Base-by-base conservation (phyloP, 2,797 vertebrate genomes). In the Propithecus perrieri region DNA sequence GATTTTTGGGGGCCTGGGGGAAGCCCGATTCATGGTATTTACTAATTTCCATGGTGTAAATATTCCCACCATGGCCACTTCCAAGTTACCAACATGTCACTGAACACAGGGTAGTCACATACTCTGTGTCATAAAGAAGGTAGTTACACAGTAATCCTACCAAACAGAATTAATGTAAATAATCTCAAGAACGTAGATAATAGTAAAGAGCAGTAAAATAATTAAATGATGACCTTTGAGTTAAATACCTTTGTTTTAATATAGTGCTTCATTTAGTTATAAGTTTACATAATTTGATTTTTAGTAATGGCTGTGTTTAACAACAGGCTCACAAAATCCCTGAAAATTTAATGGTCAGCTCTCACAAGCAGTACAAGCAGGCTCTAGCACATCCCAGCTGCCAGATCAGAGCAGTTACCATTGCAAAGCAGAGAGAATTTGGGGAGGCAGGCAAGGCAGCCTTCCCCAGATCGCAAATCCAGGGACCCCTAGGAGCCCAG, bases 181-280 rank as follows among this genome's bases (percentile, higher is more conserved):
- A 53, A 59, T n/a, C 79, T 79, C 41, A 38, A 43, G 57, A 61
- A 38, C 30, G 33, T 48, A 91, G 59, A 69, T 85, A 30, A 89
- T 48, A 93, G 26, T 46, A 94, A 89, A 78, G 83, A 48, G 38
- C 22, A 50, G 8, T 79, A 33, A 67, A 87, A 65, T 90, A 33
- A 76, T 65, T 63, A 95, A 38, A 41, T 63, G 22, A 30, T 61
- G 8, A 55, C 4, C 35, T 46, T 92, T 91, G 35, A 79, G 12
- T 74, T 57, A 59, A 69, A 67, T 74, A 17, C 28, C 75, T 95
- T 93, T 92, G 61, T 63, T 91, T 97, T 86, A 75, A 85, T 65
- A 61, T 28, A 35, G 50, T 24, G 4, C 28, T 91, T 75, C 48
- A 81, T 94, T 89, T 83, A 74, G 79, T 91, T 79, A 20, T 30